Conservation (phyloP, 2,888 invertebrate genomes). For the Caenorhabditis angaria region DNA sequence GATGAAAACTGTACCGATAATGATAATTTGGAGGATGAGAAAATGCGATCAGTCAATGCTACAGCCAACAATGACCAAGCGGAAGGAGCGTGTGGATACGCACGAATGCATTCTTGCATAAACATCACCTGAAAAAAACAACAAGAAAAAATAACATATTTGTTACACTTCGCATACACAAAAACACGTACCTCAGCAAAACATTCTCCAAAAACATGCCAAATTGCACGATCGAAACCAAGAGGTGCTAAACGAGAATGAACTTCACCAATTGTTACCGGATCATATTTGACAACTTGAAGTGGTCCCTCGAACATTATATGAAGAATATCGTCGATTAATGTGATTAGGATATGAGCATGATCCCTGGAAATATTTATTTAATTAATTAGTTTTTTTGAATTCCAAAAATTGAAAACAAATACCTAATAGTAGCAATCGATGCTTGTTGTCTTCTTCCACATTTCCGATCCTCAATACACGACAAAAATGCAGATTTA, state of each 20-base stretch:
- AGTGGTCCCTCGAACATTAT: constrained; percentile 47
- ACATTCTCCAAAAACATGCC: constrained; percentile 61
- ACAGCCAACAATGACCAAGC: constrained; percentile 64
- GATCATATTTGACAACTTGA: constrained; percentile 52
- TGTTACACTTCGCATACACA: too few relatives aligned
- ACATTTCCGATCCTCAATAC: constrained; percentile 58
- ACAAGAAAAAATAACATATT: constrained; percentile 3
- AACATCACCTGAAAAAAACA: constrained; percentile 59
- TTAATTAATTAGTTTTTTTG: background rate
- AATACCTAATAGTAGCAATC: constrained; percentile 30
- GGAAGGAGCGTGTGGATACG: constrained; percentile 65
- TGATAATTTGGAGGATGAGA: constrained; percentile 6
- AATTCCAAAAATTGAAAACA: too few relatives aligned
- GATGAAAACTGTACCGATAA: background rate
- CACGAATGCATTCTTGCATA: constrained; percentile 65
- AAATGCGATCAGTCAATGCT: constrained; percentile 58
- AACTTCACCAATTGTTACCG: constrained; percentile 56
- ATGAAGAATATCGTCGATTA: constrained; percentile 57
- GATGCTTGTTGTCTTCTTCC: constrained; percentile 16
- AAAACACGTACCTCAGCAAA: constrained; percentile 58
- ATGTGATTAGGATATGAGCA: constrained; percentile 63
- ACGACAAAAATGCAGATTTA: constrained; percentile 65
- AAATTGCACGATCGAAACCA: constrained; percentile 61
- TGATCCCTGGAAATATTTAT: constrained; percentile 60
- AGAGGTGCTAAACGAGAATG: constrained; percentile 56